Evolutionary conservation across 2,888 invertebrate genomes (phyloP), one percentile per base, ranked within the genome.

Genomic region (Phytoseiulus persimilis): DNA sequence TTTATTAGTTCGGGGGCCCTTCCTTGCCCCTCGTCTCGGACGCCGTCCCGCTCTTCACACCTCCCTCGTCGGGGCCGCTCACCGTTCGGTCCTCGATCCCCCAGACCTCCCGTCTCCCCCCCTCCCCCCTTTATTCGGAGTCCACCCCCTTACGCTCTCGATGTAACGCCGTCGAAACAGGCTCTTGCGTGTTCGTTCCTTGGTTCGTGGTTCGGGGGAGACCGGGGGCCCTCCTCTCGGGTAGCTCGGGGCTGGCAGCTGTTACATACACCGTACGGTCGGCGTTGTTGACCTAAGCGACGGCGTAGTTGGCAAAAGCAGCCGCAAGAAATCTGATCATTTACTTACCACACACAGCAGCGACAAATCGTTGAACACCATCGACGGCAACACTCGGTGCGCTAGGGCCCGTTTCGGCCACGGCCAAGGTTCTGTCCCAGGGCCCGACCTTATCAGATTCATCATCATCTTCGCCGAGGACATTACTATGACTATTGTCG

Each of bases 1-100:
- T 87, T 87, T 87, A 87, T 87, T 87, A 87, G 87, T 87, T 32
- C 87, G 33, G 23, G 31, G 87, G 39, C 87, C 84, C 84, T 32
- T 23, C 9, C 9, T 11, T 31, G 83, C 33, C 31, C 83, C 83
- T n/a, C 87, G 87, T 33, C 32, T 0, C 28, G n/a, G 32, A n/a
- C 87, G 31, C 31, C n/a, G 45, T 45, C 32, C 33, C 6, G 31
- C 33, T 33, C 32, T 45, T 87, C 87, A 33, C 87, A 32, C 87
- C 87, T 39, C 87, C 83, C 83, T 83, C 31, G 83, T 31, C 32
- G 39, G 33, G n/a, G 9, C 33, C 6, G 6, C 23, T 14, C 84
- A 84, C 33, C 84, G 31, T 84, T n/a, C n/a, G n/a, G n/a, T n/a
- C n/a, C n/a, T n/a, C n/a, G n/a, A n/a, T n/a, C n/a, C n/a, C n/a